phyloP scores from a whole-genome alignment of 2,797 vertebrate species.

The Pangasius djambal region DNA sequence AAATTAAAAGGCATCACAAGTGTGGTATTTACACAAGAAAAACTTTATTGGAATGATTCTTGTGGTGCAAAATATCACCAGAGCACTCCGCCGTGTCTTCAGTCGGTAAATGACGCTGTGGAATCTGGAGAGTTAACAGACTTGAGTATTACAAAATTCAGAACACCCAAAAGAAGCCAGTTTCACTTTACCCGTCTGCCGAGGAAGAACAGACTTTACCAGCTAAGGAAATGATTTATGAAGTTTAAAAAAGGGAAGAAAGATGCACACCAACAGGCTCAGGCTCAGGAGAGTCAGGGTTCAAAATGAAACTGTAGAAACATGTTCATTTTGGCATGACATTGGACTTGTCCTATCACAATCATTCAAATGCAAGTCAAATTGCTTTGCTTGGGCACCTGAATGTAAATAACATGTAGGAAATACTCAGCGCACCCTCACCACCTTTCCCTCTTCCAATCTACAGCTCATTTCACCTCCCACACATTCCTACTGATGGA shows the following conservation, averaged over 20 bases:
- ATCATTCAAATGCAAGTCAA: background rate
- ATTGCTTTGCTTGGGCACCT: background rate
- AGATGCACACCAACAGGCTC: background rate
- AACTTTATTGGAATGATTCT: slow-evolving; percentile 83
- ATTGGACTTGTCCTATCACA: background rate
- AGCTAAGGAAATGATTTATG: slow-evolving; percentile 33
- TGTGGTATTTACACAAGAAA: slow-evolving; percentile 75
- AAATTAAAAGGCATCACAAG: background rate
- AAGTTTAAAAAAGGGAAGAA: slow-evolving; percentile 34
- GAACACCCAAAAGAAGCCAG: slow-evolving; percentile 35
- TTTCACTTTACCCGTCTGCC: slow-evolving; percentile 40
- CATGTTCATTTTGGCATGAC: slow-evolving; percentile 5
- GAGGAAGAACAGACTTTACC: slow-evolving; percentile 45
- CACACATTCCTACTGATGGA: background rate
- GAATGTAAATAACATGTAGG: slow-evolving; percentile 2
- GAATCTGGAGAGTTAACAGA: slow-evolving; percentile 38
- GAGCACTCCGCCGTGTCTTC: slow-evolving; percentile 64
- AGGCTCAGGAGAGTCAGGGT: background rate
- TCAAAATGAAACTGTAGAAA: slow-evolving; percentile 3
- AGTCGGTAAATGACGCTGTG: slow-evolving; percentile 52
- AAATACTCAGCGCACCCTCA: background rate
- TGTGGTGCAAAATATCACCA: slow-evolving; percentile 65
- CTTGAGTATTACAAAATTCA: slow-evolving; percentile 48
- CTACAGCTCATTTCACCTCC: background rate
- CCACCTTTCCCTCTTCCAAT: background rate